Evolutionary conservation across 2,113 vertebrate genomes (phyloP).

Genomic region (Engraulis encrasicolus): DNA sequence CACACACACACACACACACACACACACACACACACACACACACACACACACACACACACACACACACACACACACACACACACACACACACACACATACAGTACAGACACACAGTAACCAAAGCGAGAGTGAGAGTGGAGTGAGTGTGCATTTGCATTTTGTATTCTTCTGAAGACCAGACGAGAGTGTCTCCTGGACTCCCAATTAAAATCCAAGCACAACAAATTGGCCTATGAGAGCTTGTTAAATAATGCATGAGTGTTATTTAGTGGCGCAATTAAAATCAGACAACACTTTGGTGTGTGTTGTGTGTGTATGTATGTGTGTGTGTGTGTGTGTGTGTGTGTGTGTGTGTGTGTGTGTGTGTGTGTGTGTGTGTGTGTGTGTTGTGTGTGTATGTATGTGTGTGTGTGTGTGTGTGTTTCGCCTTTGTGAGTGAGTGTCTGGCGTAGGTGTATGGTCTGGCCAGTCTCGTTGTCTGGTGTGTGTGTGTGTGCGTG

Average conservation of each 20-base stretch:
- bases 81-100: conserved; percentile 14
- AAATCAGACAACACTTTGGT: conserved; percentile 44
- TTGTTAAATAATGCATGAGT: conserved; percentile 57
- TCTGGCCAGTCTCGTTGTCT: conserved; percentile 24
- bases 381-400: no score
- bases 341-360: no score
- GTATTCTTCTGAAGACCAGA: conserved; percentile 40
- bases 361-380: no score
- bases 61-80: conserved; percentile 28
- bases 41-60: not conserved
- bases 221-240: conserved; percentile 44
- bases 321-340: no score
- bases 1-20: not conserved
- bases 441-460: conserved; percentile 30
- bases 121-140: no score
- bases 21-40: not conserved
- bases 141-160: conserved; percentile 43
- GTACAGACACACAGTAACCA: conserved; percentile 26
- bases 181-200: conserved; percentile 40
- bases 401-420: no score
- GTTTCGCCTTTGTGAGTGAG: no score
- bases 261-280: conserved; percentile 59
- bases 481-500: no score
- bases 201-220: conserved; percentile 50
- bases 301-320: conserved; percentile 33